Conservation (phyloP, 2,113 vertebrate species). For the Eretmochelys imbricata region DNA sequence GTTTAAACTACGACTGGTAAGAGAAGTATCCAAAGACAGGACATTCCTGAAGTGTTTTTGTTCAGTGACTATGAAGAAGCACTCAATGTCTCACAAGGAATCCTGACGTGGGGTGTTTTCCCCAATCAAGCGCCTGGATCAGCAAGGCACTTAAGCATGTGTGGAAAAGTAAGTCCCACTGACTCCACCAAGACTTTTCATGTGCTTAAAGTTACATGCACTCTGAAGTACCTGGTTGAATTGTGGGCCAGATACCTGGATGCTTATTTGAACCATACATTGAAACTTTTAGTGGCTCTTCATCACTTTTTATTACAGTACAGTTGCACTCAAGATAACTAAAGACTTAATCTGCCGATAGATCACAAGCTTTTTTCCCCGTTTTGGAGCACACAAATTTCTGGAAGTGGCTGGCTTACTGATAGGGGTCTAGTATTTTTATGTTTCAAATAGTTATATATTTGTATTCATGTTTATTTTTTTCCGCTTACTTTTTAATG, state of each 20-base stretch:
- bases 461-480: neutral
- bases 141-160: neutral
- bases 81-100: neutral
- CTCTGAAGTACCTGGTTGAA: neutral
- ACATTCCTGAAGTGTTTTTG: neutral
- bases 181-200: neutral
- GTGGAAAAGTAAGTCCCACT: neutral
- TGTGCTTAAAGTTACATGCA: neutral
- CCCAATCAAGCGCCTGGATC: neutral
- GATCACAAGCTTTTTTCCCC: neutral
- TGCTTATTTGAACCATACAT: neutral
- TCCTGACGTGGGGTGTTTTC: neutral
- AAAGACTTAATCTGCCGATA: neutral
- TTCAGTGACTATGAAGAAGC: neutral
- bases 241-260: neutral
- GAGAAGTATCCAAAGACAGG: neutral
- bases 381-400: neutral
- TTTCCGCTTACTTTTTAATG: neutral
- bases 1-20: neutral
- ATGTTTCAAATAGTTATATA: neutral
- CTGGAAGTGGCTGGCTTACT: neutral
- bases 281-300: neutral
- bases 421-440: neutral
- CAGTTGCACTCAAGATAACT: neutral
- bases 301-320: neutral